A percentile compares a stretch with the other conserved stretches of the same genome.
These are phyloP conservation scores for Spinus olivaceus DNA, from an alignment of 2,797 vertebrate species.

Conservation along the genomic window DNA sequence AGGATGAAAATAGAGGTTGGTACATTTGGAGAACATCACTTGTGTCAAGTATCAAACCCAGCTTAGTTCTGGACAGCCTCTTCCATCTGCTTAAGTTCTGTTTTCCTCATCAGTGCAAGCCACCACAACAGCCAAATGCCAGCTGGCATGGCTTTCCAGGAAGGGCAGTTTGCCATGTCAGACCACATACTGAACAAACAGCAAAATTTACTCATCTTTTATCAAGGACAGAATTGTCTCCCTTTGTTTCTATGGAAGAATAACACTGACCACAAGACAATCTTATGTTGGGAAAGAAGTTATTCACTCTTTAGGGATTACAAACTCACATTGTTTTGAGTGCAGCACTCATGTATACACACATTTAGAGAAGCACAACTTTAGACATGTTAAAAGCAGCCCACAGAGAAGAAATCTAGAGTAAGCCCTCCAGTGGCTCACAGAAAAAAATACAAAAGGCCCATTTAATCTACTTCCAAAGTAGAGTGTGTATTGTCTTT, in stretches of 20 bases:
- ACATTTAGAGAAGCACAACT: fast-evolving
- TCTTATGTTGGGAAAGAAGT: not conserved
- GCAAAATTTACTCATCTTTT: not conserved
- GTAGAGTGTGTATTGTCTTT: not conserved
- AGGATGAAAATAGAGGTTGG: not conserved
- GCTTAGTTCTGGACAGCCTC: not conserved
- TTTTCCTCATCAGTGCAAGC: not conserved
- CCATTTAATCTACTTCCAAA: not conserved
- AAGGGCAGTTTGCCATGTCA: not conserved
- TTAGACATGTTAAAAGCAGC: not conserved
- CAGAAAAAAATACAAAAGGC: not conserved
- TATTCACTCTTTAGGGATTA: not conserved
- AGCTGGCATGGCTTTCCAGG: not conserved
- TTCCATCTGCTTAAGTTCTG: not conserved
- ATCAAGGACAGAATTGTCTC: not conserved
- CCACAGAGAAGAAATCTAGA: not conserved
- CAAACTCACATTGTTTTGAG: not conserved
- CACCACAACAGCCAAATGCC: not conserved
- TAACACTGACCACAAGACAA: not conserved
- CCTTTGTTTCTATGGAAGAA: not conserved
- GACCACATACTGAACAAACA: not conserved
- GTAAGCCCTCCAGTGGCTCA: not conserved
- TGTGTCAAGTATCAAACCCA: not conserved
- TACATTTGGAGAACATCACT: not conserved
- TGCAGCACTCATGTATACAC: not conserved